Conservation (phyloP, 2,797 vertebrate species). For the Meda fulgida region DNA sequence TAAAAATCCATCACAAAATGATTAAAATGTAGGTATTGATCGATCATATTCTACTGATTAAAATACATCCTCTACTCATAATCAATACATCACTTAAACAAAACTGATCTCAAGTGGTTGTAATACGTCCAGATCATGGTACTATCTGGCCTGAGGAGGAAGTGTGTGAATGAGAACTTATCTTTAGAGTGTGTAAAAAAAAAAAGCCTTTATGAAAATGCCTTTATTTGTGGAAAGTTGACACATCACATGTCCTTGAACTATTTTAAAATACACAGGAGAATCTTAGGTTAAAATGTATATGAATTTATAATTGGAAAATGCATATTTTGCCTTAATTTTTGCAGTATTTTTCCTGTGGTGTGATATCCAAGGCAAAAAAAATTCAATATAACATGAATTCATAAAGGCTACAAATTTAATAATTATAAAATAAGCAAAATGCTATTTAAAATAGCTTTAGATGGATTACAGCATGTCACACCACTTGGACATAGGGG, state of each 20-base stretch:
- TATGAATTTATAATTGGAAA: background rate
- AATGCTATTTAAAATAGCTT: background rate
- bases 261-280: background rate
- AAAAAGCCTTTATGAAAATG: background rate
- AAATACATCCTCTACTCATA: background rate
- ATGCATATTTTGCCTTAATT: background rate
- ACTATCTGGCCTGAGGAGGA: background rate
- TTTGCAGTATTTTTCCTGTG: no score
- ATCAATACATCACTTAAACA: background rate
- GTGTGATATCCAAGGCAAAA: background rate
- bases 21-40: background rate
- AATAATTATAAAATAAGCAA: background rate
- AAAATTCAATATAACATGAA: background rate
- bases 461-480: background rate
- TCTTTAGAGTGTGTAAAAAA: slow-evolving; percentile 22
- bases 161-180: background rate
- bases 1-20: background rate
- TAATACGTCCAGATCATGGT: background rate
- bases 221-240: background rate
- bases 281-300: background rate
- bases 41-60: background rate
- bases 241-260: background rate
- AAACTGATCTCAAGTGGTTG: background rate
- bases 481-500: background rate
- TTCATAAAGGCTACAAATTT: background rate